These are phyloP conservation scores for Hystrix brachyura DNA, from an alignment of 2,113 vertebrate species.

Conservation along the genomic window DNA sequence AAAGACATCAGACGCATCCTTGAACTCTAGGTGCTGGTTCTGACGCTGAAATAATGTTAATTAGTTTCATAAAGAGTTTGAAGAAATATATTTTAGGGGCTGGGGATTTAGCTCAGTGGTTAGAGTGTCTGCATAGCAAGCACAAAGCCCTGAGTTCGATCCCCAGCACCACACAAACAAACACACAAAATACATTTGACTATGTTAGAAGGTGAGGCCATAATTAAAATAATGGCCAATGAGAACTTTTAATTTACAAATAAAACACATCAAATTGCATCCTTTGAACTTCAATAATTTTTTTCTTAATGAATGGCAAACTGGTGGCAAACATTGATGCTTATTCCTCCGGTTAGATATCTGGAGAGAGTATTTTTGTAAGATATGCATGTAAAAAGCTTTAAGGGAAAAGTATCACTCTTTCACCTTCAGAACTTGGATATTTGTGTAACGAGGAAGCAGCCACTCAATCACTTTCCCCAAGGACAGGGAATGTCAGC, in stretches of 20 bases:
- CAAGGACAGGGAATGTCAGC: background rate
- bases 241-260: background rate
- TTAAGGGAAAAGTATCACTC: background rate
- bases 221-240: background rate
- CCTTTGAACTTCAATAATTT: background rate
- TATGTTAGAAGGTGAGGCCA: background rate
- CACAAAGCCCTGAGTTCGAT: background rate
- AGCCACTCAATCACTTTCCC: background rate
- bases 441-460: background rate
- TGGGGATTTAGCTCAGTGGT: no score
- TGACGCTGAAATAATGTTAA: background rate
- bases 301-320: background rate
- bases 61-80: background rate
- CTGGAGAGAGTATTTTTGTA: background rate
- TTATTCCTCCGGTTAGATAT: slow-evolving; percentile 27
- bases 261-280: background rate
- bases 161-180: no score
- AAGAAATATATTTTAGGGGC: background rate
- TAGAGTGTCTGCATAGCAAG: no score
- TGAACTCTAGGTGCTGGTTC: background rate
- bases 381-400: slow-evolving; percentile 8
- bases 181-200: background rate
- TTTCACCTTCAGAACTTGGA: slow-evolving; percentile 19
- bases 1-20: background rate
- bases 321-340: background rate